Percentiles rank a stretch among this genome's conserved stretches.
These are phyloP conservation scores for Oreochromis mossambicus DNA, from an alignment of 2,797 vertebrate species.

Conservation along the genomic window DNA sequence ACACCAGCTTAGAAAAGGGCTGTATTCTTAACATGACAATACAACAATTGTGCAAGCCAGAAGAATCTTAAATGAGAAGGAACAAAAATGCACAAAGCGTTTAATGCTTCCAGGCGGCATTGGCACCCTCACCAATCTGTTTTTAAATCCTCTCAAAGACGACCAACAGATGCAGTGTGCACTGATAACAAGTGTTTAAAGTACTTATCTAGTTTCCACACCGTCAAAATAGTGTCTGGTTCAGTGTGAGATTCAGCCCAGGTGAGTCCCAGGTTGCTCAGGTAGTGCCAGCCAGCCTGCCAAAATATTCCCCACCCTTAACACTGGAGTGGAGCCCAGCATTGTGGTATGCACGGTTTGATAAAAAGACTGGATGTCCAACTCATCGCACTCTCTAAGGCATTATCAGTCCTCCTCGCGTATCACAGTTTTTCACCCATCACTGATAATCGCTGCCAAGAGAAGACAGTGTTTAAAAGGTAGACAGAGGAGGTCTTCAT, in stretches of 20 bases:
- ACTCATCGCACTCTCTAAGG: background rate
- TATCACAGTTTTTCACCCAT: background rate
- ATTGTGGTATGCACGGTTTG: background rate
- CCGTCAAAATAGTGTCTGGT: constrained; percentile 30
- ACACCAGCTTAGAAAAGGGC: background rate
- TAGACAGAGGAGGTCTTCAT: background rate
- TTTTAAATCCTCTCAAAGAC: constrained; percentile 24
- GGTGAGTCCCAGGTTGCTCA: constrained; percentile 30
- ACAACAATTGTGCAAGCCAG: background rate
- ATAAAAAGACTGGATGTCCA: constrained; percentile 20
- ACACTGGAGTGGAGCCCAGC: constrained; percentile 21
- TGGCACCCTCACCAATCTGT: constrained; percentile 12
- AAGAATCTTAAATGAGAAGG: background rate
- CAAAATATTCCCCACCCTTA: constrained; percentile 19
- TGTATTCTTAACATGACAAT: background rate
- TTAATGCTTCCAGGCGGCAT: background rate
- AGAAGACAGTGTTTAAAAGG: background rate
- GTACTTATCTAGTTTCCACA: constrained; percentile 48
- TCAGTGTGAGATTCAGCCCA: constrained; percentile 21
- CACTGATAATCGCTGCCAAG: background rate
- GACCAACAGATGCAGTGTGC: constrained; percentile 11
- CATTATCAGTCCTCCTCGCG: background rate
- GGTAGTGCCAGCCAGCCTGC: background rate
- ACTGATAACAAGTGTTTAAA: constrained; percentile 49
- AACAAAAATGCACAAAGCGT: background rate